A percentile compares a stretch with the other conserved stretches of the same genome.
These are phyloP conservation scores for Salminus brasiliensis DNA, from an alignment of 2,113 vertebrate species.

Conservation along the genomic window DNA sequence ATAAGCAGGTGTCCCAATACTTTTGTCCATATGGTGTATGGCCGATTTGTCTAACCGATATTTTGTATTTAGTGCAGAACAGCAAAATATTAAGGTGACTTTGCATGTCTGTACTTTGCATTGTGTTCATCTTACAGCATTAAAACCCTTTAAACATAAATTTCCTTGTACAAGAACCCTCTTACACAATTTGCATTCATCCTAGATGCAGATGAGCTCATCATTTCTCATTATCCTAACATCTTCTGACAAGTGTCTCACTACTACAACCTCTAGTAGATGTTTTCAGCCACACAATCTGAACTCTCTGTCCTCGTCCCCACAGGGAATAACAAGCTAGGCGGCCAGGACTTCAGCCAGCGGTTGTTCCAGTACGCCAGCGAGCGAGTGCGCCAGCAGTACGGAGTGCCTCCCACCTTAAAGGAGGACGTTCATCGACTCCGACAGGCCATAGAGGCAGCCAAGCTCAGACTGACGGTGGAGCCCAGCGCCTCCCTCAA, in stretches of 20 bases:
- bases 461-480: constrained; percentile 91
- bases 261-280: background rate
- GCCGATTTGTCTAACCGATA: too few species aligned
- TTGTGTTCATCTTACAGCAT: too few species aligned
- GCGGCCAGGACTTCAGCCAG: constrained; percentile 98
- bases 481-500: constrained; percentile 70
- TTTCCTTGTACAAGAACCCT: too few species aligned
- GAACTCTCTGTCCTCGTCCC: constrained; percentile 7
- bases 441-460: constrained; percentile 88
- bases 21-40: too few species aligned
- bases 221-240: too few species aligned
- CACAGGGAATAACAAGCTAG: constrained; percentile 94
- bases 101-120: too few species aligned
- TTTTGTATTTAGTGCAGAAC: too few species aligned
- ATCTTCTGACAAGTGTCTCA: background rate
- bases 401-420: constrained; percentile 79
- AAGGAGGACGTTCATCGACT: constrained; percentile 92
- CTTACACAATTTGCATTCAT: too few species aligned
- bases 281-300: background rate
- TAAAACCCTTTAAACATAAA: too few species aligned
- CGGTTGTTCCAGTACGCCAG: constrained; percentile 86
- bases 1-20: too few species aligned
- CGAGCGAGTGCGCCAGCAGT: constrained; percentile 77
- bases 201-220: too few species aligned
- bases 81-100: too few species aligned